A percentile compares a stretch with the other conserved stretches of the same genome.
phyloP scores from a whole-genome alignment of 2,888 invertebrate genomes.

The Dolichopus griseipennis region DNA sequence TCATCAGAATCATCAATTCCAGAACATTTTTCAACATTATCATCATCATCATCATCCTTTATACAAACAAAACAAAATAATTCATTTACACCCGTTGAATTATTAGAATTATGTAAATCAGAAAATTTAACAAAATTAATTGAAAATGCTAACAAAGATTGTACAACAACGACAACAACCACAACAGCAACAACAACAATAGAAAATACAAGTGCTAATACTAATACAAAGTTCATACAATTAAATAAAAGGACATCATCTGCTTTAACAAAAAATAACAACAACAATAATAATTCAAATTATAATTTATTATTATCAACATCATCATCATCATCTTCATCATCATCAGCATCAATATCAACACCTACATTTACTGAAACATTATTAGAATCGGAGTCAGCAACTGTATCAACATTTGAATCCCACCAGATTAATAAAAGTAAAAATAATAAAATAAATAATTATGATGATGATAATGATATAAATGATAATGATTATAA shows the following conservation, averaged over 20 bases:
- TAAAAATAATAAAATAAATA: background rate
- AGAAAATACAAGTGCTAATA: too few species aligned
- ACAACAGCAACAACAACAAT: constrained; percentile 10
- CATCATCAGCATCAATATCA: background rate
- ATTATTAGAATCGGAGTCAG: too few species aligned
- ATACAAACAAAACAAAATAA: background rate
- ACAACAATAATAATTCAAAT: background rate
- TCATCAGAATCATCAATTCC: background rate
- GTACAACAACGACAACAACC: background rate
- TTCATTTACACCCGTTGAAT: background rate
- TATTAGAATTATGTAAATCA: background rate
- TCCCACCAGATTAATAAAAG: background rate
- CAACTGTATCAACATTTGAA: too few species aligned
- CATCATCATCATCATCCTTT: background rate
- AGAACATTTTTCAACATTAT: background rate
- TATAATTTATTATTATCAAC: background rate
- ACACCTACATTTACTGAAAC: background rate
- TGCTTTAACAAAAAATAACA: background rate
- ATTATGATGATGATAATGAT: background rate
- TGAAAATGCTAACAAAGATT: constrained; percentile 7
- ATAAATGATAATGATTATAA: constrained; percentile 18
- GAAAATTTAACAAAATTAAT: background rate
- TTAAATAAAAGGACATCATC: background rate
- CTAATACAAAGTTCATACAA: background rate
- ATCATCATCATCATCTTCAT: background rate